These are phyloP conservation scores for Strigops habroptila DNA, from an alignment of 2,113 vertebrate genomes.

Conservation along the genomic window DNA sequence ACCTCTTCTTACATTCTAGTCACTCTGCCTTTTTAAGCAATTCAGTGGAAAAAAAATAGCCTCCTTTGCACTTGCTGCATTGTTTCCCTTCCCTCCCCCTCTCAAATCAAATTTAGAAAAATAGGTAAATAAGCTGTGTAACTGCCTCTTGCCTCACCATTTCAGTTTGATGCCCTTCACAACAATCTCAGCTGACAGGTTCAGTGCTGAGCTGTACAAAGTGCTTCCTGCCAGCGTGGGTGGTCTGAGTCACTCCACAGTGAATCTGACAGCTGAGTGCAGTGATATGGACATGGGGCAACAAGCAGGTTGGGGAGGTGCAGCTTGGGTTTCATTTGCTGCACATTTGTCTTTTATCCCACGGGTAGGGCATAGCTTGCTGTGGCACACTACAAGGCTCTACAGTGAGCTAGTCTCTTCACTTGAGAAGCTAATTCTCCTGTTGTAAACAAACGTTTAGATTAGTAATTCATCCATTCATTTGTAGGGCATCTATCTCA, in stretches of 20 bases:
- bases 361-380: background rate
- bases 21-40: background rate
- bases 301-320: background rate
- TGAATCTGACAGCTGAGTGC: conserved; percentile 64
- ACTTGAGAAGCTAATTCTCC: background rate
- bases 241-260: conserved; percentile 55
- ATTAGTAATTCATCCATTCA: background rate
- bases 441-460: background rate
- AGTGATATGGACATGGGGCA: background rate
- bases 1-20: background rate
- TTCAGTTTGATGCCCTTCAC: conserved; percentile 16
- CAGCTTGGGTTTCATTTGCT: conserved; percentile 58
- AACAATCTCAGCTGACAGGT: conserved; percentile 35
- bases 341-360: conserved; percentile 26
- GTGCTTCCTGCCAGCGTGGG: conserved; percentile 59
- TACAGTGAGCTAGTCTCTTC: background rate
- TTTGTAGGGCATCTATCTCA: background rate
- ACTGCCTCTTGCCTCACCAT: background rate
- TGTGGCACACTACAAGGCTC: background rate
- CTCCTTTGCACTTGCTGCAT: background rate
- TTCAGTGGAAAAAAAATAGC: background rate
- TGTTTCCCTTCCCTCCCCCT: background rate
- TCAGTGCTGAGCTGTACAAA: conserved; percentile 4
- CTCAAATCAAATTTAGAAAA: conserved; percentile 22
- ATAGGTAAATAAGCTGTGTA: conserved; percentile 32